Evolutionary conservation across 2,888 invertebrate genomes (phyloP).

Genomic region (Melinopterus prodromus): DNA sequence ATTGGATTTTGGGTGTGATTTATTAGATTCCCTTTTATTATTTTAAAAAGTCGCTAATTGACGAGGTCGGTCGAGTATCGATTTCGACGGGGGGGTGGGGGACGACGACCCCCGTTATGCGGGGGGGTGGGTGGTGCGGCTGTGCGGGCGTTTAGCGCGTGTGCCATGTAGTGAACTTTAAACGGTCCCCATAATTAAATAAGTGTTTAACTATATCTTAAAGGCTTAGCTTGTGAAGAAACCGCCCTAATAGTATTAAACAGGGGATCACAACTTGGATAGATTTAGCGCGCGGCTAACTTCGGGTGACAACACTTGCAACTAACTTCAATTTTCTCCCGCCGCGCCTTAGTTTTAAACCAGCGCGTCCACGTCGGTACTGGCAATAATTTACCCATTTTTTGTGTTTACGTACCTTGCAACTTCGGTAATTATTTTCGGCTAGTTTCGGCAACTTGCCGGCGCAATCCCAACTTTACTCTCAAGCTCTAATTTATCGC

Average conservation of each 20-base stretch:
- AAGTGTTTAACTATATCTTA: background rate
- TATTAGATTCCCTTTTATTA: background rate
- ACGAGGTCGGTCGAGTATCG: background rate
- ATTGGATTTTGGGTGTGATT: background rate
- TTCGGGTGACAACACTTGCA: background rate
- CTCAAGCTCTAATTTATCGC: background rate
- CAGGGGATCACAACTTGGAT: background rate
- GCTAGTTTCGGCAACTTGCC: background rate
- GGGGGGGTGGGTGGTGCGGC: background rate
- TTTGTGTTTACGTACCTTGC: background rate
- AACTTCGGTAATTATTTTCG: constrained; percentile 4
- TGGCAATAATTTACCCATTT: background rate
- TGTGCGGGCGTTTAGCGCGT: background rate
- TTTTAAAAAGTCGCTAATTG: background rate
- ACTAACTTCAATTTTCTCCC: background rate
- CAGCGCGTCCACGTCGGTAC: background rate
- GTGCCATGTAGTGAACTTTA: background rate
- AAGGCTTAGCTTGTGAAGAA: background rate
- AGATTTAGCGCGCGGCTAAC: background rate
- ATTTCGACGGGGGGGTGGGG: too few species aligned
- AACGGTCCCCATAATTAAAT: background rate
- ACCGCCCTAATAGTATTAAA: background rate
- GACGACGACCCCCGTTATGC: background rate
- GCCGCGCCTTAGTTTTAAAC: background rate
- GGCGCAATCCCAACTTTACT: background rate